A percentile compares a stretch with the other conserved stretches of the same genome.
phyloP scores from a whole-genome alignment of 1,140 invertebrate genomes.

The Pseudomyrmex flavicornis region DNA sequence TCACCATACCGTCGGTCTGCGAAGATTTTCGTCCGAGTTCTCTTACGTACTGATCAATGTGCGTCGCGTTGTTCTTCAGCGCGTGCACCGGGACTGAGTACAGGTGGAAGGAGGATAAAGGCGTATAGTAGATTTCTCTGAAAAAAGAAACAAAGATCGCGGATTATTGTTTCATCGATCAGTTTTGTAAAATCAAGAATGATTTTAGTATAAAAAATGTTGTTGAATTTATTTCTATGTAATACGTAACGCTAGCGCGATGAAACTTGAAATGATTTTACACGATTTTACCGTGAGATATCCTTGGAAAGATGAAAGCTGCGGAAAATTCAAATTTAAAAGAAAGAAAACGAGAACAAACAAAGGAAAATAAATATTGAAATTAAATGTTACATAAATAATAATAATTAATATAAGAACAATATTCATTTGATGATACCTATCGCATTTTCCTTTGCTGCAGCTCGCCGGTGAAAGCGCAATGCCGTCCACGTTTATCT shows the following conservation, averaged over 20 bases:
- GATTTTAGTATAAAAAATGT: background rate
- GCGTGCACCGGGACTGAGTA: slow-evolving; percentile 87
- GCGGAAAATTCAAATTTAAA: too few relatives aligned
- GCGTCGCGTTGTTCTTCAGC: slow-evolving; percentile 84
- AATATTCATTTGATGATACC: slow-evolving; percentile 60
- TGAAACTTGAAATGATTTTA: too few relatives aligned
- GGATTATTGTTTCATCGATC: background rate
- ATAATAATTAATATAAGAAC: too few relatives aligned
- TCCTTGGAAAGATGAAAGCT: too few relatives aligned
- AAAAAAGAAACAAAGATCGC: slow-evolving; percentile 32
- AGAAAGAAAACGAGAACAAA: too few relatives aligned
- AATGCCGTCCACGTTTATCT: slow-evolving; percentile 88
- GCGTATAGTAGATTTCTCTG: slow-evolving; percentile 87
- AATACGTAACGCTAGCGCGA: too few relatives aligned
- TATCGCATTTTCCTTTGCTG: background rate
- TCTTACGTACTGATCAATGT: slow-evolving; percentile 81
- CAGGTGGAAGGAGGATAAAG: slow-evolving; percentile 87
- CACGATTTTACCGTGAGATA: too few relatives aligned
- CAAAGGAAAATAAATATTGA: too few relatives aligned
- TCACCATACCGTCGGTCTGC: slow-evolving; percentile 89
- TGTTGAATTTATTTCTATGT: too few relatives aligned
- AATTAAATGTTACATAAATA: too few relatives aligned
- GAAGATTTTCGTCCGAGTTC: slow-evolving; percentile 87
- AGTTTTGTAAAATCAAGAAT: background rate
- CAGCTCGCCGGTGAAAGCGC: slow-evolving; percentile 87